These are phyloP conservation scores for Acronicta alni DNA, from an alignment of 2,888 invertebrate genomes.

Conservation along the genomic window DNA sequence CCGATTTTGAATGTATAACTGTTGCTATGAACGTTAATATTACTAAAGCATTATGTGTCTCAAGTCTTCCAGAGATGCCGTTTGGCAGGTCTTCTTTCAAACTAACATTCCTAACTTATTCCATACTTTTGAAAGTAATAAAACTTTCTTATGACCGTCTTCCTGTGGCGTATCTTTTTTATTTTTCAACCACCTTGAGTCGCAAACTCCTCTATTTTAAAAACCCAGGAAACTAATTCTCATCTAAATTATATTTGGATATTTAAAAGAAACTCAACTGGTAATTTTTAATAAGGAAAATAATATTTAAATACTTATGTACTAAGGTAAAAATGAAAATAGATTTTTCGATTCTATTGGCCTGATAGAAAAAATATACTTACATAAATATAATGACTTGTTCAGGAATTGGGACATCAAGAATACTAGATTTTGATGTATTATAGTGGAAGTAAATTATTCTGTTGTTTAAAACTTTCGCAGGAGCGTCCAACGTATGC, in stretches of 20 bases:
- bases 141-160: conserved; percentile 36
- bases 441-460: conserved; percentile 30
- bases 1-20: conserved; percentile 16
- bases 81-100: conserved; percentile 52
- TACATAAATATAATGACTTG: conserved; percentile 21
- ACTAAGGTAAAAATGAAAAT: neutral
- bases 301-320: too few species aligned
- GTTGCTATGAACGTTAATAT: conserved; percentile 25
- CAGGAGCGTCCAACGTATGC: conserved; percentile 18
- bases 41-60: conserved; percentile 46
- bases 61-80: conserved; percentile 68
- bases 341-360: neutral
- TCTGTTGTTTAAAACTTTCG: conserved; percentile 29
- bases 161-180: conserved; percentile 41
- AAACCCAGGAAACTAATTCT: conserved; percentile 9
- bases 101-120: conserved; percentile 50
- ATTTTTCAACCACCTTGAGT: conserved; percentile 44
- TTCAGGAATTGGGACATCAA: conserved; percentile 34
- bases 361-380: conserved; percentile 17
- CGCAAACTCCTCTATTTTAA: conserved; percentile 27
- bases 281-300: conserved; percentile 4
- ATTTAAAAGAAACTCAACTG: conserved; percentile 1
- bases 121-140: conserved; percentile 37
- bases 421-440: conserved; percentile 37
- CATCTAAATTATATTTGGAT: conserved; percentile 4